These are phyloP conservation scores for Peucedramus taeniatus DNA, from an alignment of 2,113 vertebrate genomes.

Conservation along the genomic window DNA sequence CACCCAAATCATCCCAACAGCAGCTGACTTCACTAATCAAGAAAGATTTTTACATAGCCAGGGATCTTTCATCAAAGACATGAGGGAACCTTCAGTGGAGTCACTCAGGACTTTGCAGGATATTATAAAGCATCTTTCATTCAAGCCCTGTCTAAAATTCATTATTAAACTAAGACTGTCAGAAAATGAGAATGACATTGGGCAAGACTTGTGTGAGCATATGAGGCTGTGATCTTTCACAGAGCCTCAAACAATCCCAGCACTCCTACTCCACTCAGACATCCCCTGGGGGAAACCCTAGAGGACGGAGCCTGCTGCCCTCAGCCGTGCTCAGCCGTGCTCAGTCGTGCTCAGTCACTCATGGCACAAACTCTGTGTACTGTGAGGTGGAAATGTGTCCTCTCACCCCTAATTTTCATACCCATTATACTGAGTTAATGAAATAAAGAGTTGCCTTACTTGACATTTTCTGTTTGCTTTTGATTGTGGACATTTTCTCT, in stretches of 20 bases:
- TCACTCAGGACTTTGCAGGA: neutral
- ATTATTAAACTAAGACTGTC: neutral
- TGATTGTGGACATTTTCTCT: neutral
- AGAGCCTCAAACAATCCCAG: neutral
- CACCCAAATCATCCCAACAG: slow-evolving; percentile 35
- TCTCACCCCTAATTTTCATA: neutral
- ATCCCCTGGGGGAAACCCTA: accelerated
- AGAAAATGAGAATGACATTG: neutral
- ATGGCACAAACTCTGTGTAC: neutral
- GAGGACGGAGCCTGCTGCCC: neutral
- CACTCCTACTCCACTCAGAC: accelerated
- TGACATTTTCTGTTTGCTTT: neutral
- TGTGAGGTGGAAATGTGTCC: neutral
- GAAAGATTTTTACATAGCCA: slow-evolving; percentile 40
- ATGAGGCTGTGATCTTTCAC: neutral
- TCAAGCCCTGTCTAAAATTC: neutral
- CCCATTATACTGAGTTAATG: neutral
- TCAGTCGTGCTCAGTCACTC: accelerated
- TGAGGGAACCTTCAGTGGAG: neutral
- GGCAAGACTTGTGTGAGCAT: neutral
- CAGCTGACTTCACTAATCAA: slow-evolving; percentile 44
- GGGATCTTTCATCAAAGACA: slow-evolving; percentile 32
- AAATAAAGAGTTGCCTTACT: neutral
- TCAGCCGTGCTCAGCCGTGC: accelerated
- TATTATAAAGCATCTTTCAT: slow-evolving; percentile 31